These are phyloP conservation scores for Spodoptera exigua DNA, from an alignment of 2,888 invertebrate genomes.

Conservation along the genomic window DNA sequence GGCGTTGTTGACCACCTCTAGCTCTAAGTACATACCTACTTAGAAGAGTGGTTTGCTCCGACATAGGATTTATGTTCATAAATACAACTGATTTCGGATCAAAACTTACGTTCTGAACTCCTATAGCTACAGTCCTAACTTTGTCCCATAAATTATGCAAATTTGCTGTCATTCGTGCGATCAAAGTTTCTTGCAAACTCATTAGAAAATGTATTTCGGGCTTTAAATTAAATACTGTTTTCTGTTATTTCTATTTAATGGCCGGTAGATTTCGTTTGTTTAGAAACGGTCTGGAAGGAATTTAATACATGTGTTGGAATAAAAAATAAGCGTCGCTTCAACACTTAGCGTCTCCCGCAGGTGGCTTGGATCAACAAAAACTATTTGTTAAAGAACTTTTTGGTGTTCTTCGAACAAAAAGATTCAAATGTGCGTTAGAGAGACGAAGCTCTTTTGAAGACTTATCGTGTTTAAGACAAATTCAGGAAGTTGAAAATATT, in stretches of 20 bases:
- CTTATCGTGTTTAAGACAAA: not conserved
- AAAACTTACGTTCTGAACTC: constrained; percentile 28
- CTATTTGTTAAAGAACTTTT: constrained; percentile 55
- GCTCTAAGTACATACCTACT: no score
- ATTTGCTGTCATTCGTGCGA: constrained; percentile 21
- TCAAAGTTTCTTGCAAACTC: constrained; percentile 30
- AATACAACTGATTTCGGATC: constrained; percentile 24
- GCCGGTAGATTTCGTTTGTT: constrained; percentile 32
- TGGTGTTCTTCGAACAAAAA: constrained; percentile 14
- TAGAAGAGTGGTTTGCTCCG: not conserved
- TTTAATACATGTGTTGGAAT: constrained; percentile 49
- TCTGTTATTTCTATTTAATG: constrained; percentile 39
- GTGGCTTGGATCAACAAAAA: constrained; percentile 68
- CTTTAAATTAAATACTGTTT: constrained; percentile 25
- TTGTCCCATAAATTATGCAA: constrained; percentile 35
- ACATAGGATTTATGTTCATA: constrained; percentile 13
- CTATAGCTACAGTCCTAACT: constrained; percentile 16
- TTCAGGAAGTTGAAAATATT: no score
- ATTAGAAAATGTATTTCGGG: constrained; percentile 47
- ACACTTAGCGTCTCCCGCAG: constrained; percentile 58
- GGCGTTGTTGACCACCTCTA: no score
- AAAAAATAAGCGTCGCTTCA: constrained; percentile 47
- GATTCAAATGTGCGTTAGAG: not conserved
- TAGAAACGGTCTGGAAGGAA: constrained; percentile 32
- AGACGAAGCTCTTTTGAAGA: not conserved